Base-by-base conservation (phyloP, 2,113 vertebrate species). In the Hyperopisus bebe region DNA sequence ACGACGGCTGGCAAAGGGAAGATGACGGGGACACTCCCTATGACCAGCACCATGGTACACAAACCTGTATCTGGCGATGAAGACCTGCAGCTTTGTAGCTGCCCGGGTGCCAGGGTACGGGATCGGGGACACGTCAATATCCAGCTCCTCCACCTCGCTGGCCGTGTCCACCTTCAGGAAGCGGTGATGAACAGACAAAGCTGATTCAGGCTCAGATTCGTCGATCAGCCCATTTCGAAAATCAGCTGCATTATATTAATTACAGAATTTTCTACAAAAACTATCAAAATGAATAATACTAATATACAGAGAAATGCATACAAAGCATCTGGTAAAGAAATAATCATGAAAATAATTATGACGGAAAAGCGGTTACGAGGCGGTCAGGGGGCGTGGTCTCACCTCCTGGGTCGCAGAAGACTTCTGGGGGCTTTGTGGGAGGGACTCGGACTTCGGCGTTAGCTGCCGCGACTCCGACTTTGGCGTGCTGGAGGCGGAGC, bases 111-210 rank as follows among this genome's bases (percentile, higher is more conserved):
- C 93, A 1, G 94, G 89, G 89, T 95, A 97, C 19, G 97, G 97
- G 88, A 97, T 95, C 2, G 98, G 94, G 48, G 98, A 97, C 88
- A 98, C 87, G 88, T 99, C 98, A 0, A 95, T 95, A 91, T 99
- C 98, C 93, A 99, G 91, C 47, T 99, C 98, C 90, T 99, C 98
- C 92, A 99, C 97, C 93, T 99, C 98, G 94, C 98, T 99, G 90
- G 98, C 98, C 39, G 98, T 99, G 93, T 99, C 98, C 94, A 98
- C 97, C 98, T 99, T 91, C 89, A 80, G 74, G 31, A 39, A 19
- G 74, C 10, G 5, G 35, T 19, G 35, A 42, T 5, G 13, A 19
- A 19, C 27, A 39, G 31, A 77, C 35, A 31, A 39, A 13, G n/a
- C n/a, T n/a, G n/a, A n/a, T n/a, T n/a, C 1, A 66, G 62, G 62